phyloP scores from a whole-genome alignment of 2,797 vertebrate genomes.

The Paedocypris micromegethes region DNA sequence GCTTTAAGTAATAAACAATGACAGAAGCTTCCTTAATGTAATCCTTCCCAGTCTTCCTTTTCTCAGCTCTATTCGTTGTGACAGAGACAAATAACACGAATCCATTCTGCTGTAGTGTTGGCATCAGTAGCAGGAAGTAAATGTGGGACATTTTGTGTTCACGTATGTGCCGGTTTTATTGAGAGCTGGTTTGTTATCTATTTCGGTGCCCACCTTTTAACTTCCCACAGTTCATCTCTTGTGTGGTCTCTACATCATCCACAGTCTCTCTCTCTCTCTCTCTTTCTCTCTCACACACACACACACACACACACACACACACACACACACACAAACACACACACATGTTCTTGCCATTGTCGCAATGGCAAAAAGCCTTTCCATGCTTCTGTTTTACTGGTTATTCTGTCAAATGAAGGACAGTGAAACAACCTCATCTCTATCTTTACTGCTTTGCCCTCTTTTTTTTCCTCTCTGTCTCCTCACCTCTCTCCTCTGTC shows the following conservation, averaged over 20 bases:
- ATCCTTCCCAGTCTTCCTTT: conserved; percentile 25
- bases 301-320: no score
- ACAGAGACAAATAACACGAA: conserved; percentile 66
- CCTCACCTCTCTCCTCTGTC: conserved; percentile 74
- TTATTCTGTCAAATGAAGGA: conserved; percentile 68
- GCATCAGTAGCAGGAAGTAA: conserved; percentile 54
- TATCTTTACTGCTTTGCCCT: conserved; percentile 48
- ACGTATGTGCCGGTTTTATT: conserved; percentile 57
- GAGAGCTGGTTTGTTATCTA: conserved; percentile 63
- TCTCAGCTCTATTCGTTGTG: conserved; percentile 34
- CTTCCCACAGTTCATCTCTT: conserved; percentile 30
- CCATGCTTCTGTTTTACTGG: conserved; percentile 55
- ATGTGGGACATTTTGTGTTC: conserved; percentile 35
- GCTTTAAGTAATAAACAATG: conserved; percentile 57
- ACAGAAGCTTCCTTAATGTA: conserved; percentile 65
- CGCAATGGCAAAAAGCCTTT: conserved; percentile 24
- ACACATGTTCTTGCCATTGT: no score
- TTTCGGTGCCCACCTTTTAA: conserved; percentile 47
- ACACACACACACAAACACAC: no score
- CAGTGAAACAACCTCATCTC: conserved; percentile 64
- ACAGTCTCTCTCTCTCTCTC: conserved; percentile 56
- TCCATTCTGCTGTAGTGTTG: conserved; percentile 57
- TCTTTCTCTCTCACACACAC: conserved; percentile 20
- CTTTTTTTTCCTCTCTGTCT: conserved; percentile 41
- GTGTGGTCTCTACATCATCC: conserved; percentile 65